Percentiles rank a stretch among this genome's conserved stretches.
Conservation (phyloP, 2,797 vertebrate species). For the Enteromius fasciolatus region DNA sequence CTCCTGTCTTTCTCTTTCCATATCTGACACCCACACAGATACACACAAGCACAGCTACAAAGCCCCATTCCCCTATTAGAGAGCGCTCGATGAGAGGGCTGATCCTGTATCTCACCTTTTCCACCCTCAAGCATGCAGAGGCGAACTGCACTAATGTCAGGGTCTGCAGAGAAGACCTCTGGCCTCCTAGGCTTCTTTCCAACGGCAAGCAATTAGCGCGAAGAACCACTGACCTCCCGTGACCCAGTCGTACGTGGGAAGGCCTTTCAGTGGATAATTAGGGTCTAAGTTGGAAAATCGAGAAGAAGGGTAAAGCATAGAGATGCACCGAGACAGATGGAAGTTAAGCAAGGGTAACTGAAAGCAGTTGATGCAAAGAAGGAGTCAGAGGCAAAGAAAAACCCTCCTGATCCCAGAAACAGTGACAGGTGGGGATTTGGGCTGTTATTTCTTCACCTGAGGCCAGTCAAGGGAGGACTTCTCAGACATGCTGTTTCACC, state of each 20-base stretch:
- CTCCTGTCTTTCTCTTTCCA: not conserved
- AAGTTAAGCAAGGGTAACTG: conserved; percentile 24
- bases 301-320: conserved; percentile 54
- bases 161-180: conserved; percentile 53
- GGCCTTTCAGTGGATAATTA: conserved; percentile 72
- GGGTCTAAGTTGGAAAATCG: conserved; percentile 71
- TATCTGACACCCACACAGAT: conserved; percentile 55
- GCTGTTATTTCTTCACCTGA: conserved; percentile 30
- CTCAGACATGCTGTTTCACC: conserved; percentile 37
- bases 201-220: conserved; percentile 77
- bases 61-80: conserved; percentile 40
- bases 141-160: conserved; percentile 54
- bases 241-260: conserved; percentile 67
- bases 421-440: conserved; percentile 23
- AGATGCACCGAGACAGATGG: conserved; percentile 55
- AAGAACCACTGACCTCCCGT: conserved; percentile 70
- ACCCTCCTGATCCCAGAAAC: not conserved
- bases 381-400: not conserved
- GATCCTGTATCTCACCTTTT: conserved; percentile 47
- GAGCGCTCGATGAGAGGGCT: conserved; percentile 27
- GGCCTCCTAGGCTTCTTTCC: conserved; percentile 64
- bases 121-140: conserved; percentile 43
- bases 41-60: conserved; percentile 62
- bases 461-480: conserved; percentile 1
- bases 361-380: conserved; percentile 16